Base-by-base conservation (phyloP, 2,888 invertebrate species). In the Blera fallax region DNA sequence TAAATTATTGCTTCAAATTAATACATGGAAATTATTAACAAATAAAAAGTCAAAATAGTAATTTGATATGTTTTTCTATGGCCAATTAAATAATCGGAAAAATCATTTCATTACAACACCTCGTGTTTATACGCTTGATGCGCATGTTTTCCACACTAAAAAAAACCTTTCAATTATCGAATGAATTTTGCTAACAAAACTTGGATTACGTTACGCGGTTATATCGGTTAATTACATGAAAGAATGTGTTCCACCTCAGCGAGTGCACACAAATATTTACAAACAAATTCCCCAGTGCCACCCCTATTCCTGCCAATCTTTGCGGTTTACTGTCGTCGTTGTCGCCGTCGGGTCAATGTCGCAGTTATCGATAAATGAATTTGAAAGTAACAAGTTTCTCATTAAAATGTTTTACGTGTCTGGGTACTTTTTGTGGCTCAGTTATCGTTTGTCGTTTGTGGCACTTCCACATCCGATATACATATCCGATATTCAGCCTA, bases 241-340 rank as follows among this genome's bases (percentile, higher is more conserved):
- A 40, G 24, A 54, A 78, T 78, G 43, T 62, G 78, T 78, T 78
- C 78, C 70, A 70, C 54, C 70, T 54, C 62, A 64, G 34, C 18
- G 72, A 27, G 40, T 48, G 21, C 48, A 65, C 8, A 72, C 73
- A 73, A 73, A 62, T 73, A 52, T 54, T 16, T 32, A 54, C 11
- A 79, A 29, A 45, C 34, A 72, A 27, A 64, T 43, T 54, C 54
- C 43, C 16, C 40, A 64, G 14, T 52, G 21, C 40, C 40, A 6
- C 14, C 40, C 40, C 40, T 14, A 14, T 6, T 2, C 40, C 6
- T n/a, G n/a, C 6, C 14, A 6, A 14, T n/a, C 40, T 40, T 40
- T 40, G 40, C 40, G 40, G 40, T 37, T 37, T 37, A 37, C 3
- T 37, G n/a, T 3, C 37, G 3, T 37, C n/a, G n/a, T n/a, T n/a